Evolutionary conservation across 2,797 vertebrate genomes (phyloP).

Genomic region (Heterohyrax brucei): DNA sequence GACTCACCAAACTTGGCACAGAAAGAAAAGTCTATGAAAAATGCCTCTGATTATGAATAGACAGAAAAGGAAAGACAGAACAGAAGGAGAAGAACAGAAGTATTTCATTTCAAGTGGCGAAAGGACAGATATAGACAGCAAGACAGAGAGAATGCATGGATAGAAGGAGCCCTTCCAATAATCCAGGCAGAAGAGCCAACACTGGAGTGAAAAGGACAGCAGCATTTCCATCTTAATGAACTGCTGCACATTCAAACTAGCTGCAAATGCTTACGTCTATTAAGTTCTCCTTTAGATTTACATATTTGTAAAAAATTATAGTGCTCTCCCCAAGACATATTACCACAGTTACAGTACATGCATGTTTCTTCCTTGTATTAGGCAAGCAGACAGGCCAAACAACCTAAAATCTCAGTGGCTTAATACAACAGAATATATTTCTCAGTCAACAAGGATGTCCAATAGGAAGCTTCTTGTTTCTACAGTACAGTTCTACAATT

Average conservation of each 20-base stretch:
- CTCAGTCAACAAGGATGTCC: neutral
- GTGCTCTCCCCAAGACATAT: neutral
- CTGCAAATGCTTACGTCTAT: neutral
- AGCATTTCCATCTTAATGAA: neutral
- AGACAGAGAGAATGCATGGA: neutral
- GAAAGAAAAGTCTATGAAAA: slow-evolving; percentile 48
- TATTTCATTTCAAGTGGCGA: neutral
- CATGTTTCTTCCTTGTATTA: slow-evolving; percentile 13
- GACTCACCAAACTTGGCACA: neutral
- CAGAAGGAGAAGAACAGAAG: neutral
- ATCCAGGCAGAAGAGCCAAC: neutral
- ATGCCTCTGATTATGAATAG: neutral
- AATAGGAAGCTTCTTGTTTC: neutral
- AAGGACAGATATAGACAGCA: neutral
- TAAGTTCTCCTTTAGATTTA: neutral
- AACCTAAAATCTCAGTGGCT: neutral
- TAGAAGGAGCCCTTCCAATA: neutral
- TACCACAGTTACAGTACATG: neutral
- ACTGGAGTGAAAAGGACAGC: neutral
- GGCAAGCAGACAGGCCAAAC: neutral
- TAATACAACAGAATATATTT: neutral
- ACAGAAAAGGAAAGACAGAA: slow-evolving; percentile 21
- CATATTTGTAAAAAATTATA: neutral
- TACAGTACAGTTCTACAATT: neutral
- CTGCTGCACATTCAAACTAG: neutral